Evolutionary conservation across 1,140 invertebrate species (phyloP).

Genomic region (Acromyrmex echinatior): DNA sequence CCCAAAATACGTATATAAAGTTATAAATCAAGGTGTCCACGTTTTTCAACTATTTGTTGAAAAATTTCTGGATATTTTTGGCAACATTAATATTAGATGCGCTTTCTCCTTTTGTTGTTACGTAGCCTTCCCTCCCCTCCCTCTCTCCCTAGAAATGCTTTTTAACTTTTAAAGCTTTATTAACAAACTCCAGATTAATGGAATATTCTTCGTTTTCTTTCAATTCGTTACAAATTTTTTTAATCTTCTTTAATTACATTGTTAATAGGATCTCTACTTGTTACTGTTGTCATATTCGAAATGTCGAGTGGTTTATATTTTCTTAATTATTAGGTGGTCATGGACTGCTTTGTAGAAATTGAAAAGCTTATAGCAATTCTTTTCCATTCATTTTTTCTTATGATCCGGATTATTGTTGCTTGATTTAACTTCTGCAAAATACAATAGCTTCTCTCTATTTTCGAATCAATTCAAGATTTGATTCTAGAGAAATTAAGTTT

Average conservation of each 20-base stretch:
- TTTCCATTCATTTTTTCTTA: background rate
- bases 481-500: background rate
- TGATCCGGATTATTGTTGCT: background rate
- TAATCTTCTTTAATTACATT: background rate
- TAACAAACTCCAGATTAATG: background rate
- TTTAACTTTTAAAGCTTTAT: background rate
- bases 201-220: background rate
- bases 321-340: background rate
- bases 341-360: background rate
- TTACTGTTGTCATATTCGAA: background rate
- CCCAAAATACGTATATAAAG: constrained; percentile 2
- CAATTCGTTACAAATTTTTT: background rate
- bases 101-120: background rate
- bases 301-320: background rate
- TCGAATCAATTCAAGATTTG: background rate
- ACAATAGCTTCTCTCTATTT: background rate
- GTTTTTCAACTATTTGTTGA: background rate
- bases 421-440: background rate
- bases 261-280: too few relatives aligned
- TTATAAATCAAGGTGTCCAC: background rate
- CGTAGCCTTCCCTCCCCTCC: background rate
- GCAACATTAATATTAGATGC: background rate
- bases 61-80: background rate
- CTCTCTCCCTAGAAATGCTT: too few relatives aligned
- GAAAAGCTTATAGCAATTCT: background rate